Conservation (phyloP, 2,113 vertebrate species). For the Cyprinodon tularosa region DNA sequence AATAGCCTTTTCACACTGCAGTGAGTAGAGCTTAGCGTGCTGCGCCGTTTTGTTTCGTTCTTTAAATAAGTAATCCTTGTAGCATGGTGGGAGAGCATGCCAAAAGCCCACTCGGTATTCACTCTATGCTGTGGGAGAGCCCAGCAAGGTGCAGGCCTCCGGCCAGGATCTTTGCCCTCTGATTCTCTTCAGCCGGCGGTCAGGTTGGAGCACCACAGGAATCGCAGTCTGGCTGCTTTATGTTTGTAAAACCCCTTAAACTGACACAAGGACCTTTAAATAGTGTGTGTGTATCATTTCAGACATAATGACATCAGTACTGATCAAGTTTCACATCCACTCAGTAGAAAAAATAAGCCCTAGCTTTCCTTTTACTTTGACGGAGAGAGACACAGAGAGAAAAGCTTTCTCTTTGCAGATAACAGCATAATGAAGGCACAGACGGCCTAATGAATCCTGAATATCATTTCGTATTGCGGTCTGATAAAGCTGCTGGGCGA, state of each 20-base stretch:
- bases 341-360: conserved; percentile 43
- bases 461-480: conserved; percentile 46
- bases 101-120: conserved; percentile 67
- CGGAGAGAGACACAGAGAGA: conserved; percentile 42
- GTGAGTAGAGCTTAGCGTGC: conserved; percentile 55
- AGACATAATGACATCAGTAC: conserved; percentile 38
- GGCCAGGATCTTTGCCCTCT: conserved; percentile 56
- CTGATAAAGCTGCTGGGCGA: conserved; percentile 46
- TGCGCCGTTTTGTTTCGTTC: conserved; percentile 62
- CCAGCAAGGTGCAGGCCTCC: conserved; percentile 60
- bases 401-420: conserved; percentile 58
- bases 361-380: conserved; percentile 35
- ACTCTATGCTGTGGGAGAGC: conserved; percentile 56
- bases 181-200: conserved; percentile 36
- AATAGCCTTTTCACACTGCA: conserved; percentile 63
- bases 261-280: conserved; percentile 55
- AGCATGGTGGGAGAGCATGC: conserved; percentile 29
- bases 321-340: conserved; percentile 41
- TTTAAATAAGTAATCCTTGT: conserved; percentile 72
- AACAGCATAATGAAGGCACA: conserved; percentile 65
- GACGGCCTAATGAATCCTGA: conserved; percentile 62
- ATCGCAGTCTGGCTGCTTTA: conserved; percentile 38
- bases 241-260: conserved; percentile 56
- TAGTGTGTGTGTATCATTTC: conserved; percentile 50
- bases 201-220: conserved; percentile 46